A percentile compares a stretch with the other conserved stretches of the same genome.
Conservation (phyloP, 2,888 invertebrate species). For the Emmelina monodactyla region DNA sequence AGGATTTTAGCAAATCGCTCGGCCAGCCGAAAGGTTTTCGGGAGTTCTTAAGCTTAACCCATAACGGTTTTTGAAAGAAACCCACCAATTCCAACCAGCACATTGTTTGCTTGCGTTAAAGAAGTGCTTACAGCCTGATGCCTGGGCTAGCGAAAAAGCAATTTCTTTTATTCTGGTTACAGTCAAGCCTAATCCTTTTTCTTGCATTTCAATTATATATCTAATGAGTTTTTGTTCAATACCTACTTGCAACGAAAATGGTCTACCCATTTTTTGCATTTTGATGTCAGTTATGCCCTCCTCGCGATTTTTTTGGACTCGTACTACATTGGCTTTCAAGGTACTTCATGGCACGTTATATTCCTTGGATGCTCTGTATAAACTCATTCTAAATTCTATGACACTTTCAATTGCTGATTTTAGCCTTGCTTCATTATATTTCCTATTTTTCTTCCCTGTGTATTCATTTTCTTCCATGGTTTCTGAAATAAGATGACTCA, state of each 20-base stretch:
- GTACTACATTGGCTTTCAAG: too few relatives aligned
- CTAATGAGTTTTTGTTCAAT: conserved; percentile 5
- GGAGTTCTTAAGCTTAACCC: conserved; percentile 12
- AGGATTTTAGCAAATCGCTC: conserved; percentile 10
- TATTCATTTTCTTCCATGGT: too few relatives aligned
- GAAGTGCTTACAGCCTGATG: conserved; percentile 5
- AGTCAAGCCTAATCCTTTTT: conserved; percentile 11
- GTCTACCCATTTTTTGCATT: background rate
- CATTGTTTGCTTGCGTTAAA: conserved; percentile 9
- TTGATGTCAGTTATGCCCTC: too few relatives aligned
- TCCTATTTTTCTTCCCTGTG: too few relatives aligned
- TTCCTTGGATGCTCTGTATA: too few relatives aligned
- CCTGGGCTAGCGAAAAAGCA: conserved; percentile 9
- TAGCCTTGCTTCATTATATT: too few relatives aligned
- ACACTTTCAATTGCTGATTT: too few relatives aligned
- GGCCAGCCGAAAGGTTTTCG: conserved; percentile 11
- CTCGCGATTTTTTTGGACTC: too few relatives aligned
- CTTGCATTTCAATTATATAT: conserved; percentile 12
- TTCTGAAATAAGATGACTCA: too few relatives aligned
- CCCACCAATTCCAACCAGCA: conserved; percentile 13
- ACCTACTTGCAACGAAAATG: background rate
- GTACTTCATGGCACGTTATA: too few relatives aligned
- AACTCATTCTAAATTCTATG: too few relatives aligned
- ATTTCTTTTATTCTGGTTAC: conserved; percentile 10
- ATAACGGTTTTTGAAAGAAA: conserved; percentile 9